Conservation (phyloP, 2,888 invertebrate species). For the Lycocerus yunnanus region DNA sequence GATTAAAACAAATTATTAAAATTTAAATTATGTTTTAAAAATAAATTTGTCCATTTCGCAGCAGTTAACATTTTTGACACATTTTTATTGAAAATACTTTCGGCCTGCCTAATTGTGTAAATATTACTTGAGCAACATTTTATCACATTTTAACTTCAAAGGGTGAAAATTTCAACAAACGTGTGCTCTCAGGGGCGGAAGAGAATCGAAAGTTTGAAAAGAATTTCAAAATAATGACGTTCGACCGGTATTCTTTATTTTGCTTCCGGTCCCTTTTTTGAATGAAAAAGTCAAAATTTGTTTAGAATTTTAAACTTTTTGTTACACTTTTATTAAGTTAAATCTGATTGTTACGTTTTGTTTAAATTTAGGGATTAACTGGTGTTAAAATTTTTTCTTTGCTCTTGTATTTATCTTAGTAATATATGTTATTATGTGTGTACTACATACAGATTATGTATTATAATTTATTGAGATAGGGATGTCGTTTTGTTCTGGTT, state of each 20-base stretch:
- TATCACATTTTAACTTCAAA: conserved; percentile 15
- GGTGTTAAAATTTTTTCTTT: conserved; percentile 11
- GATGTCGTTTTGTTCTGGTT: conserved; percentile 28
- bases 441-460: conserved; percentile 33
- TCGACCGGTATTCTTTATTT: conserved; percentile 16
- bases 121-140: conserved; percentile 19
- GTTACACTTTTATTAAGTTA: conserved; percentile 15
- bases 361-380: conserved; percentile 9
- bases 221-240: conserved; percentile 18
- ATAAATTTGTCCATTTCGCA: not conserved
- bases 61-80: not conserved
- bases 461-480: conserved; percentile 37
- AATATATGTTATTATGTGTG: conserved; percentile 24
- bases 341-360: conserved; percentile 14
- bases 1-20: not conserved
- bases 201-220: conserved; percentile 13
- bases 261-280: conserved; percentile 19
- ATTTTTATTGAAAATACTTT: not conserved
- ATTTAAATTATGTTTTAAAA: not conserved
- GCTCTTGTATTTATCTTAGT: conserved; percentile 17
- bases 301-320: conserved; percentile 7
- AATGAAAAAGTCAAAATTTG: not conserved
- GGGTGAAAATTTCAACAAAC: conserved; percentile 17
- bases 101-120: conserved; percentile 16
- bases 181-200: conserved; percentile 15